Conservation (phyloP, 2,113 vertebrate species). For the Pelvicachromis taeniatus region DNA sequence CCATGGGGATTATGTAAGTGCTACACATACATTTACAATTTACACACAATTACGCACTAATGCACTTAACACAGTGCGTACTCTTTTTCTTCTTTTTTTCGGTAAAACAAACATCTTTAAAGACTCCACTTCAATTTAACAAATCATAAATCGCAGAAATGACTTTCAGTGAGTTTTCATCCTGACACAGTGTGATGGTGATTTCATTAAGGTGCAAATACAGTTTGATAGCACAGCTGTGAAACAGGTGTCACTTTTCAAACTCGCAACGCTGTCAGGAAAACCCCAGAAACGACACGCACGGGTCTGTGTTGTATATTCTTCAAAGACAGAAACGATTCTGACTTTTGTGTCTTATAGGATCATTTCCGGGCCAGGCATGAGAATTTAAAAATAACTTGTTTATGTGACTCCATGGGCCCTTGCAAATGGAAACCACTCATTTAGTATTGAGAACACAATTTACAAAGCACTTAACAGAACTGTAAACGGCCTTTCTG, state of each 20-base stretch:
- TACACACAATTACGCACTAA: not conserved
- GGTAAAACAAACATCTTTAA: not conserved
- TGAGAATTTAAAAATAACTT: constrained; percentile 61
- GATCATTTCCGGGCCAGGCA: constrained; percentile 28
- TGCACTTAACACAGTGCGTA: not conserved
- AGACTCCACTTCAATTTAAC: not conserved
- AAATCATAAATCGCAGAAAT: not conserved
- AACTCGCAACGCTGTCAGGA: not conserved
- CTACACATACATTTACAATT: not conserved
- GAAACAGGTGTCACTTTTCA: not conserved
- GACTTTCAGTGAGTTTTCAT: not conserved
- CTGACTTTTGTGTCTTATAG: constrained; percentile 20
- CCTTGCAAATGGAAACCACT: constrained; percentile 60
- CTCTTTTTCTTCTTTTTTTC: not conserved
- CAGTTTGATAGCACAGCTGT: not conserved
- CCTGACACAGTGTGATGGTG: not conserved
- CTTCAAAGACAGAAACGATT: not conserved
- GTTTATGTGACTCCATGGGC: constrained; percentile 55
- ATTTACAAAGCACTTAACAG: constrained; percentile 74
- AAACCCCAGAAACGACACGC: not conserved
- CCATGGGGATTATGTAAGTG: not conserved
- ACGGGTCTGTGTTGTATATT: not conserved
- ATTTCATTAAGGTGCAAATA: not conserved
- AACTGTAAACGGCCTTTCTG: constrained; percentile 63
- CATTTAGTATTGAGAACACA: constrained; percentile 57